These are phyloP conservation scores for Erpornis zantholeuca DNA, from an alignment of 2,113 vertebrate genomes.

Conservation along the genomic window DNA sequence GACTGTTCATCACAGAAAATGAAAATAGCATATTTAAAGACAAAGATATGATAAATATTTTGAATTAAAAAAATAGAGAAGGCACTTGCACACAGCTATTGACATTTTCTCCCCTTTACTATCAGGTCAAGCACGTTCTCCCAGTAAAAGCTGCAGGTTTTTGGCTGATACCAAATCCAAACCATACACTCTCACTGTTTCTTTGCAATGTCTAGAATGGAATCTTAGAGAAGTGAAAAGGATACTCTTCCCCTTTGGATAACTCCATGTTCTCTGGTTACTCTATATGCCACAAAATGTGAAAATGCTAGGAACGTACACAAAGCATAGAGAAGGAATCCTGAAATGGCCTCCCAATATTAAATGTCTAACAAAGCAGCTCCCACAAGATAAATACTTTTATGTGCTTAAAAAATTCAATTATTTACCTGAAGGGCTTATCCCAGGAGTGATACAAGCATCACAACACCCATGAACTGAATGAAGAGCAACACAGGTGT, in stretches of 20 bases:
- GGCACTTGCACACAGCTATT: neutral
- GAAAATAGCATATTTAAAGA: neutral
- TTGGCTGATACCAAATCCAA: neutral
- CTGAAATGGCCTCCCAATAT: neutral
- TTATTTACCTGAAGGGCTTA: constrained; percentile 76
- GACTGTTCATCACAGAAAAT: neutral
- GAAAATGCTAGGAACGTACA: neutral
- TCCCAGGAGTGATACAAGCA: constrained; percentile 91
- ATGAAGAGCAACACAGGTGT: constrained; percentile 91
- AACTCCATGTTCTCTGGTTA: neutral
- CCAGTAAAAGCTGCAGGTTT: neutral
- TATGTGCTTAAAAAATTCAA: neutral
- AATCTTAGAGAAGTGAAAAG: neutral
- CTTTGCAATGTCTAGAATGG: neutral
- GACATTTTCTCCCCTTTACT: neutral
- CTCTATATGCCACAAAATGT: neutral
- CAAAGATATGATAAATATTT: neutral
- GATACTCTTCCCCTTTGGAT: neutral
- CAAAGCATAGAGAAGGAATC: neutral
- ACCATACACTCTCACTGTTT: neutral
- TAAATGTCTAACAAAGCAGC: neutral
- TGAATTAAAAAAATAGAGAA: neutral
- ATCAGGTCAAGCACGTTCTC: neutral
- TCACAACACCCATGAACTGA: constrained; percentile 95
- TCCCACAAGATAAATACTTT: neutral